These are phyloP conservation scores for Lepisosteus oculatus DNA, from an alignment of 2,113 vertebrate genomes.

Conservation along the genomic window DNA sequence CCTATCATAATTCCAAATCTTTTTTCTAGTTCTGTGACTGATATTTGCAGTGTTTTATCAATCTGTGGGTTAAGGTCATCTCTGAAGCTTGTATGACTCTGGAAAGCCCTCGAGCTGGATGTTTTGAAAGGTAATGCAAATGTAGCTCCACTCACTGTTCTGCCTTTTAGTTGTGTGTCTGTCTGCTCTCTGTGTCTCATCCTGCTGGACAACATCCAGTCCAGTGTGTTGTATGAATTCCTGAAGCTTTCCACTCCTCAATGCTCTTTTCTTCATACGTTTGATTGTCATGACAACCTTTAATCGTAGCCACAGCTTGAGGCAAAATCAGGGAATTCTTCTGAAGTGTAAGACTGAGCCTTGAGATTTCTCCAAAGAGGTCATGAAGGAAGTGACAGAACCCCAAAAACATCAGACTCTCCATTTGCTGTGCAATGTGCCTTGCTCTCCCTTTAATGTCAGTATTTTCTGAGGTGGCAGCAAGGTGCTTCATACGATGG, in stretches of 20 bases:
- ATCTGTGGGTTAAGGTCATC: not conserved
- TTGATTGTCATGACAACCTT: not conserved
- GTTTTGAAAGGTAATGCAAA: not conserved
- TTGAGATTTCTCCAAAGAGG: not conserved
- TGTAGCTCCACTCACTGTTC: not conserved
- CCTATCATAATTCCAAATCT: not conserved
- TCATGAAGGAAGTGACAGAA: not conserved
- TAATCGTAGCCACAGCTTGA: too few species aligned
- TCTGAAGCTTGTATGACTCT: not conserved
- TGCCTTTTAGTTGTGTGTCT: not conserved
- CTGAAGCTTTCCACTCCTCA: not conserved
- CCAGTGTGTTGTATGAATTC: not conserved
- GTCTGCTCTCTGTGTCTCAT: not conserved
- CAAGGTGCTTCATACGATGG: not conserved
- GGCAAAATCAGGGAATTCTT: too few species aligned
- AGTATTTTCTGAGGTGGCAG: not conserved
- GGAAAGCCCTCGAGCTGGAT: not conserved
- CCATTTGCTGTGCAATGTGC: not conserved
- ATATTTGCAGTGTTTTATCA: not conserved
- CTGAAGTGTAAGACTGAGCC: not conserved
- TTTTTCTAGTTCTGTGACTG: not conserved
- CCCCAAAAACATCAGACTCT: not conserved
- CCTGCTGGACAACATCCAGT: not conserved
- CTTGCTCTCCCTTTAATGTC: constrained; percentile 4
- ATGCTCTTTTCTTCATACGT: not conserved